phyloP scores from a whole-genome alignment of 1,140 invertebrate species.

The fruit fly (Drosophila melanogaster) region Release_6_plus_ISO1_MT NC_004354.4:17958501-17959000 shows the following conservation, averaged over 20 bases:
- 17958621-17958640: constrained; percentile 50
- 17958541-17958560: constrained; percentile 13
- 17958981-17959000: neutral
- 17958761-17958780: neutral
- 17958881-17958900: constrained; percentile 35
- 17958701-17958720: constrained; percentile 8
- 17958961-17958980: neutral
- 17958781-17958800: neutral
- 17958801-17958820: constrained; percentile 1
- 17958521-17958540: constrained; percentile 29
- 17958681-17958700: constrained; percentile 47
- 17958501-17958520: constrained; percentile 68
- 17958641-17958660: constrained; percentile 43
- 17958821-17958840: constrained; percentile 13
- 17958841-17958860: constrained; percentile 11
- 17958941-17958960: constrained; percentile 3
- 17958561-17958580: neutral
- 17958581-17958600: neutral
- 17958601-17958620: constrained; percentile 8
- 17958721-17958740: neutral
- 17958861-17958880: constrained; percentile 15
- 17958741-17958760: too few relatives aligned
- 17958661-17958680: constrained; percentile 49
- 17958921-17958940: constrained; percentile 6
- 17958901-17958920: constrained; percentile 15